A percentile compares a stretch with the other conserved stretches of the same genome.
phyloP scores from a whole-genome alignment of 2,797 vertebrate species.

The Eulemur coronatus region DNA sequence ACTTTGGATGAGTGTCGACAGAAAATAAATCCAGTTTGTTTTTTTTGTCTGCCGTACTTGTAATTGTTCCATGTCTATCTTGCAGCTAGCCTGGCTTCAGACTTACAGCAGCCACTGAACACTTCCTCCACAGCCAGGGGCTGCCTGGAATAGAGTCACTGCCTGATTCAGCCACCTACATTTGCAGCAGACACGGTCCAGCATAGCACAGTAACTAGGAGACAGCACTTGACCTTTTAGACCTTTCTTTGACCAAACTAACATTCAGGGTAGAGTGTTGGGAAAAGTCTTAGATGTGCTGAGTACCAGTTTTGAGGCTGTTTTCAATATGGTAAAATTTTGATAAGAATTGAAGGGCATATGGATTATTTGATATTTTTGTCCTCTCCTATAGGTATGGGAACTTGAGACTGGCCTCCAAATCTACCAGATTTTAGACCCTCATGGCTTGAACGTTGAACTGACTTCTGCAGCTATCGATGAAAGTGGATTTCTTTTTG shows the following conservation, averaged over 20 bases:
- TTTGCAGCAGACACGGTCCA: not conserved
- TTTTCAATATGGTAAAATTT: not conserved
- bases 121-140: not conserved
- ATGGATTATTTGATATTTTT: not conserved
- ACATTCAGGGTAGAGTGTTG: not conserved
- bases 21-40: not conserved
- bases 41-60: not conserved
- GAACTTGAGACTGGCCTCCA: conserved; percentile 83
- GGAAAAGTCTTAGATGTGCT: not conserved
- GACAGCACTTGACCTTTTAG: no score
- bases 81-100: not conserved
- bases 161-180: not conserved
- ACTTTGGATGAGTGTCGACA: not conserved
- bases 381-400: conserved; percentile 82
- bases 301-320: not conserved
- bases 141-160: not conserved
- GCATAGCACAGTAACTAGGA: not conserved
- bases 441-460: conserved; percentile 81
- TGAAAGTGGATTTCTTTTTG: conserved; percentile 78
- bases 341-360: not conserved
- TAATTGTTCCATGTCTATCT: not conserved
- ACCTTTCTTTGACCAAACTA: not conserved
- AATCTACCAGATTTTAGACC: conserved; percentile 84
- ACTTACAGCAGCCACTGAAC: not conserved
- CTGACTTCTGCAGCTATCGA: conserved; percentile 82